Conservation (phyloP, 2,797 vertebrate species). For the Carduelis carduelis region DNA sequence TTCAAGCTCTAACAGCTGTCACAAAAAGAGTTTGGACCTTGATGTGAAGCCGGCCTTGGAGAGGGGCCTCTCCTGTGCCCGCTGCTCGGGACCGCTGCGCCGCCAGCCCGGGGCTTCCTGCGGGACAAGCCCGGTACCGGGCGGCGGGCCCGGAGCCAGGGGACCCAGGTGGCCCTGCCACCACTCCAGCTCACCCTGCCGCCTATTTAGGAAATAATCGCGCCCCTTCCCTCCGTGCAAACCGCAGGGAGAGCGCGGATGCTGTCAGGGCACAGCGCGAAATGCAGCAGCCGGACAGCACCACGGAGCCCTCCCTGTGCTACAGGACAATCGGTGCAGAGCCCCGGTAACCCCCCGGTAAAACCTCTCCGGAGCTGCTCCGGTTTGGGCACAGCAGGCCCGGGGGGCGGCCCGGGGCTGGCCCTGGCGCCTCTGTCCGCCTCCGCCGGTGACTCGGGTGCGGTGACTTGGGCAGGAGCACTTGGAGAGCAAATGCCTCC, state of each 20-base stretch:
- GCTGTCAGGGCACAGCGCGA: not conserved
- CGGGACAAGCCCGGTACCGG: not conserved
- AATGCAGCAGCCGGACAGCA: not conserved
- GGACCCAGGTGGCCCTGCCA: not conserved
- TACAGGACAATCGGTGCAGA: not conserved
- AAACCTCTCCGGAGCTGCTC: fast-evolving
- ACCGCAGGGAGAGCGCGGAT: not conserved
- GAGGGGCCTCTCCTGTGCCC: not conserved
- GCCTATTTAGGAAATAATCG: fast-evolving
- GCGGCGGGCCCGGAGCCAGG: not conserved
- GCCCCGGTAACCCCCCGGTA: too few species aligned
- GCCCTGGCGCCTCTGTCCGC: not conserved
- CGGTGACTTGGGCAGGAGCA: not conserved
- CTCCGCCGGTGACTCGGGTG: not conserved
- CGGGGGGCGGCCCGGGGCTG: too few species aligned
- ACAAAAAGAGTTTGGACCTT: not conserved
- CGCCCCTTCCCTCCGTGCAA: not conserved
- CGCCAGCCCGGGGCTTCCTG: not conserved
- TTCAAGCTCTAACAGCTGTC: not conserved
- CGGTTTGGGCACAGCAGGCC: not conserved
- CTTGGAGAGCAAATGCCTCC: not conserved
- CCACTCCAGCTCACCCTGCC: not conserved
- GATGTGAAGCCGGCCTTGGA: not conserved
- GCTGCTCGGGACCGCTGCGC: not conserved
- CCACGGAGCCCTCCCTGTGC: fast-evolving